A percentile compares a stretch with the other conserved stretches of the same genome.
Conservation (phyloP, 2,797 vertebrate species). For the Sebastes minor region DNA sequence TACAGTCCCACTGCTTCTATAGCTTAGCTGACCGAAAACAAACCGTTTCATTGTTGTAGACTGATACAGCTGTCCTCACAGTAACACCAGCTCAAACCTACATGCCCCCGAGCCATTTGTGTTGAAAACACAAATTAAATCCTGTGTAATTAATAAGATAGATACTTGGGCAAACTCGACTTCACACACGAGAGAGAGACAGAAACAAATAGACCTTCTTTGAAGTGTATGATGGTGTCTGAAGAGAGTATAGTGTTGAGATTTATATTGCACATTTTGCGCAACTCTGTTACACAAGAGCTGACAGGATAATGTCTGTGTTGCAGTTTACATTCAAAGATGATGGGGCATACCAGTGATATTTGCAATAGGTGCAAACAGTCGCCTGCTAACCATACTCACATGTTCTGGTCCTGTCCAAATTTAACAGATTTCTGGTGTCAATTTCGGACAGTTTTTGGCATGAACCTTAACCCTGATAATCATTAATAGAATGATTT, state of each 20-base stretch:
- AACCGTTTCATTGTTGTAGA: constrained; percentile 50
- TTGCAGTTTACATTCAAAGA: neutral
- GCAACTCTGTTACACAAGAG: neutral
- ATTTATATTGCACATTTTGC: neutral
- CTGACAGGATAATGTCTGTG: neutral
- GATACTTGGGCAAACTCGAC: neutral
- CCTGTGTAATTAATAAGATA: neutral
- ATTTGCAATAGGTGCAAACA: too few relatives aligned
- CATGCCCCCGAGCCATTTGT: neutral
- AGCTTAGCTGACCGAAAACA: constrained; percentile 47
- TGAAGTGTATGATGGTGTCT: neutral
- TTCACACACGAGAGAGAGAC: neutral
- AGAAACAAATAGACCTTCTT: neutral
- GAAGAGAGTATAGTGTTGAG: neutral
- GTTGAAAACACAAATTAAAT: neutral
- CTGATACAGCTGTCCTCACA: constrained; percentile 24
- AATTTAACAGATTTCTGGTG: too few relatives aligned
- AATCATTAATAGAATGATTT: too few relatives aligned
- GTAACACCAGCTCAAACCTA: constrained; percentile 7
- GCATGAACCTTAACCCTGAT: too few relatives aligned
- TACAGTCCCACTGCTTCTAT: constrained; percentile 60
- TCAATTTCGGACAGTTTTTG: too few relatives aligned
- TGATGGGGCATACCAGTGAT: neutral
- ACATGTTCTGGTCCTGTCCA: too few relatives aligned
- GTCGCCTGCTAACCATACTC: too few relatives aligned